phyloP scores from a whole-genome alignment of 1,140 invertebrate genomes.

The Aphelinus atriplicis region DNA sequence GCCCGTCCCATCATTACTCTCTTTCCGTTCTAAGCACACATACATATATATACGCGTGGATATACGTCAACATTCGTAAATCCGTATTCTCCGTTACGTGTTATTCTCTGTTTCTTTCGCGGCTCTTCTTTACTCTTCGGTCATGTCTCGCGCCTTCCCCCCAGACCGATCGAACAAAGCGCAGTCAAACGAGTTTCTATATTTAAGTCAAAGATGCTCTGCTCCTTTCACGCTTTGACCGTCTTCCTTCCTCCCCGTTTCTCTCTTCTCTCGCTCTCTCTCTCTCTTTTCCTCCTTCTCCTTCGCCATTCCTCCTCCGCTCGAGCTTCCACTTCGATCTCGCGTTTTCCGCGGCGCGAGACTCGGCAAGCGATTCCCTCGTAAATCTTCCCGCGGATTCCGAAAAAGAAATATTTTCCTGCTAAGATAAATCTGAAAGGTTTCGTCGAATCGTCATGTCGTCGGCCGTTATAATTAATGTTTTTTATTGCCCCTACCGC shows the following conservation, averaged over 20 bases:
- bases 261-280: background rate
- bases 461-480: too few species aligned
- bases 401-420: conserved; percentile 25
- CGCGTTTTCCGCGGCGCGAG: background rate
- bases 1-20: conserved; percentile 35
- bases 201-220: conserved; percentile 48
- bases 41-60: background rate
- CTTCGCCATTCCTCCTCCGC: background rate
- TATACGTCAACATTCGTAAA: conserved; percentile 40
- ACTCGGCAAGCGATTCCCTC: background rate
- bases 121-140: conserved; percentile 30
- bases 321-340: background rate
- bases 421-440: background rate
- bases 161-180: conserved; percentile 46
- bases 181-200: conserved; percentile 48
- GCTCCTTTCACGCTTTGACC: too few species aligned
- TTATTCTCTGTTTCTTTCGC: conserved; percentile 27
- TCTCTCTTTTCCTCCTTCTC: background rate
- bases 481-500: too few species aligned
- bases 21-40: conserved; percentile 35
- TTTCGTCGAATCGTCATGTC: too few species aligned
- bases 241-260: background rate
- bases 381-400: background rate
- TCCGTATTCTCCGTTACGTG: conserved; percentile 28
- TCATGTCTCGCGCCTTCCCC: conserved; percentile 13